Conservation (phyloP, 2,797 vertebrate species). For the Mico argentatus region DNA sequence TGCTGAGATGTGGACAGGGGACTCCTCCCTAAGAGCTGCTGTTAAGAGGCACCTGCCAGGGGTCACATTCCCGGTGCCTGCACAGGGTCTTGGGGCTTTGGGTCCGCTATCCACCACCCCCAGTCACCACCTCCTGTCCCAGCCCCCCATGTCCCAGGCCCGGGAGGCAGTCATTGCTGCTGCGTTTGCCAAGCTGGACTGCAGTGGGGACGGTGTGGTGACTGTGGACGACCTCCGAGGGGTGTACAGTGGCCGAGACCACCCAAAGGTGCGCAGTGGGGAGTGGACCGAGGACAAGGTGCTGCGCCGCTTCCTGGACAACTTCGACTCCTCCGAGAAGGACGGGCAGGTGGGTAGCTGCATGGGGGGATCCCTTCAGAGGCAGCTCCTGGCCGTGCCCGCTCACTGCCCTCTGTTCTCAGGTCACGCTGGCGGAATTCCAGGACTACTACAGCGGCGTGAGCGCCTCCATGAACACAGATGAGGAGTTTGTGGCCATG, state of each 20-base stretch:
- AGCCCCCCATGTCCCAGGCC: slow-evolving; percentile 85
- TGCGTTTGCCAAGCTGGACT: slow-evolving; percentile 86
- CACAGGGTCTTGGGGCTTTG: not conserved
- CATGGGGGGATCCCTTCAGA: rapidly evolving
- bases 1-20: no score
- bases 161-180: slow-evolving; percentile 79
- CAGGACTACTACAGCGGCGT: slow-evolving; percentile 87
- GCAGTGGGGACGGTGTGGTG: slow-evolving; percentile 82
- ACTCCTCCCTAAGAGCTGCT: not conserved
- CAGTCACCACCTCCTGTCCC: not conserved
- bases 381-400: not conserved
- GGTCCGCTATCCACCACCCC: not conserved
- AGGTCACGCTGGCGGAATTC: slow-evolving; percentile 88
- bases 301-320: slow-evolving; percentile 85
- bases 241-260: slow-evolving; percentile 81
- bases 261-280: slow-evolving; percentile 85
- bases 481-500: slow-evolving; percentile 85
- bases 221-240: slow-evolving; percentile 85
- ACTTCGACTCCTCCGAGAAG: slow-evolving; percentile 85
- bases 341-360: slow-evolving; percentile 85
- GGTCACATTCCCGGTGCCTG: not conserved
- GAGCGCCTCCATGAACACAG: slow-evolving; percentile 84
- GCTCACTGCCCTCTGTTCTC: not conserved
- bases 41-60: not conserved
- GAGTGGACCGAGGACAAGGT: slow-evolving; percentile 86